A percentile compares a stretch with the other conserved stretches of the same genome.
Evolutionary conservation across 2,888 invertebrate species (phyloP).

Genomic region (Cybosia mesomella): DNA sequence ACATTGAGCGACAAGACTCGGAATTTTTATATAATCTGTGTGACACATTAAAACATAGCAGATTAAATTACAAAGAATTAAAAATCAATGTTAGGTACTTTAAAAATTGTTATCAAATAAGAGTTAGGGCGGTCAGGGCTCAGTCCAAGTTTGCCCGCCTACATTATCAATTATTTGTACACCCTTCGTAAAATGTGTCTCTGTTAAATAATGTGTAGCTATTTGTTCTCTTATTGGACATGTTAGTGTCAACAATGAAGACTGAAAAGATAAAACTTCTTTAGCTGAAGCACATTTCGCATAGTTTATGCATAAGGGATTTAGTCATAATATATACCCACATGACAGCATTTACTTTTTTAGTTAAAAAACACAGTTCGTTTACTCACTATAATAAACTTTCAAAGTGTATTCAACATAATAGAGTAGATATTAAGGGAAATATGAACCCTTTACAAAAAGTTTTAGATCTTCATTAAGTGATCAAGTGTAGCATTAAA

Average conservation of each 20-base stretch:
- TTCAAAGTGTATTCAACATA: not conserved
- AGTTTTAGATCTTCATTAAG: not conserved
- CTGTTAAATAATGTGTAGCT: not conserved
- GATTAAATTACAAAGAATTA: not conserved
- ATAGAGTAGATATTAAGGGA: not conserved
- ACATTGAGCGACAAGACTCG: slow-evolving; percentile 3
- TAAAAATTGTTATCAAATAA: not conserved
- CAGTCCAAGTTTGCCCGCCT: not conserved
- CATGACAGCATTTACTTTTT: not conserved
- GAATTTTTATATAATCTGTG: not conserved
- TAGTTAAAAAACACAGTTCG: not conserved
- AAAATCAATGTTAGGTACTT: not conserved
- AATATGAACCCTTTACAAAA: not conserved
- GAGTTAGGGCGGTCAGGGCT: not conserved
- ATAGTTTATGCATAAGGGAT: not conserved
- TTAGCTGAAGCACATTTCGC: not conserved
- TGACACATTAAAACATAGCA: not conserved
- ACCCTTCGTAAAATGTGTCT: not conserved
- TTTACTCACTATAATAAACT: not conserved
- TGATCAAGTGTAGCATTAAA: not conserved
- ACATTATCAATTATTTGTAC: not conserved
- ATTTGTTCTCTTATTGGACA: not conserved
- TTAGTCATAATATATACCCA: not conserved
- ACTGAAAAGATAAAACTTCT: too few relatives aligned
- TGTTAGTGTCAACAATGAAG: not conserved